These are phyloP conservation scores for Lagothrix lagotricha DNA, from an alignment of 2,797 vertebrate species.

Conservation along the genomic window DNA sequence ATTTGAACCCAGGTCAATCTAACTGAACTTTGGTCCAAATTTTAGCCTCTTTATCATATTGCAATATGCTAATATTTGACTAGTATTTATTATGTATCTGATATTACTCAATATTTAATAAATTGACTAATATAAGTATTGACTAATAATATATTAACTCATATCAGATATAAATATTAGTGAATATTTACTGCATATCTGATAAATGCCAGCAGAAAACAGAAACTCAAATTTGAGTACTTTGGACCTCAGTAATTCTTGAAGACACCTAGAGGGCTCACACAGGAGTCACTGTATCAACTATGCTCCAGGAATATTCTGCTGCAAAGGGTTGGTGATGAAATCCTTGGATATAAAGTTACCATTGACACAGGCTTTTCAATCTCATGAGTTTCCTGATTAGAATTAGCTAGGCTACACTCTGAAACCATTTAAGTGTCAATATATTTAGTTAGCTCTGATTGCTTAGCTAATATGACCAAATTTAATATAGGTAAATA, in stretches of 20 bases:
- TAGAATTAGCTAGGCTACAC: background rate
- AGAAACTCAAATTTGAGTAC: background rate
- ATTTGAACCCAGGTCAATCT: background rate
- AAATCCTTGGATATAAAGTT: constrained; percentile 47
- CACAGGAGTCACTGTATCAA: background rate
- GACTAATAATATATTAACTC: background rate
- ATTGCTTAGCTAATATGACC: background rate
- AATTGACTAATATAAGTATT: background rate
- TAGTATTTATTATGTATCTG: background rate
- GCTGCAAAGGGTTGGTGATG: background rate
- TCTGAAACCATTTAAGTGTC: background rate
- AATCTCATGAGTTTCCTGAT: background rate
- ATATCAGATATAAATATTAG: background rate
- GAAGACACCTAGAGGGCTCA: background rate
- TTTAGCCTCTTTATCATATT: background rate
- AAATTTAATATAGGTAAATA: background rate
- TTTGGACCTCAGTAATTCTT: background rate
- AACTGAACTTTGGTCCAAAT: background rate
- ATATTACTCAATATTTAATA: background rate
- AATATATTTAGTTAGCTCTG: background rate
- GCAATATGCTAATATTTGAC: background rate
- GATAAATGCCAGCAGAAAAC: background rate
- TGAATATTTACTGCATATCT: background rate
- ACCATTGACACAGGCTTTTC: background rate
- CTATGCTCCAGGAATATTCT: background rate